Percentiles rank a stretch among this genome's conserved stretches.
These are phyloP conservation scores for Tauraco erythrolophus DNA, from an alignment of 2,113 vertebrate genomes.

Conservation along the genomic window DNA sequence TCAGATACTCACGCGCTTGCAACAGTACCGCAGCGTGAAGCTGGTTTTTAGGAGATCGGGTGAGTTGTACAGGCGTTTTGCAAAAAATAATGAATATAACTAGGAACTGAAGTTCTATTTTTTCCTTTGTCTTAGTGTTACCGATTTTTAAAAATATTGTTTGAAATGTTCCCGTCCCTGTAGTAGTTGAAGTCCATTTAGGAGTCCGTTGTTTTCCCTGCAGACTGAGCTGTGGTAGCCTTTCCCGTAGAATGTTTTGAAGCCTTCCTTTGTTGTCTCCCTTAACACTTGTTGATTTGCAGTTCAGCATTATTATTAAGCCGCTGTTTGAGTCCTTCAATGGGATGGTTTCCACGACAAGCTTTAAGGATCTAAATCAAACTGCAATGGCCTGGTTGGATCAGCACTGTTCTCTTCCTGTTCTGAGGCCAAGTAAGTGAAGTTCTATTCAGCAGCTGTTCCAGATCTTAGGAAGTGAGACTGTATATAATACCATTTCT, in stretches of 20 bases:
- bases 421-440: slow-evolving; percentile 93
- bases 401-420: slow-evolving; percentile 88
- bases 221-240: neutral
- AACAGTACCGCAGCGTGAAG: neutral
- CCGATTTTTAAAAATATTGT: neutral
- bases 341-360: slow-evolving; percentile 88
- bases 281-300: slow-evolving; percentile 72
- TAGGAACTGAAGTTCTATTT: neutral
- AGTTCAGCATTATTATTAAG: slow-evolving; percentile 97
- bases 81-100: neutral
- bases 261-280: neutral
- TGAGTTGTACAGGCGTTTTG: neutral
- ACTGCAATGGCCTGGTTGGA: slow-evolving; percentile 91
- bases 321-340: slow-evolving; percentile 96
- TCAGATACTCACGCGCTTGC: neutral
- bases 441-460: neutral
- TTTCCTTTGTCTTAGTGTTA: neutral
- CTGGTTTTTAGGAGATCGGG: neutral
- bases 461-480: neutral
- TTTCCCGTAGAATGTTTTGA: neutral
- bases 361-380: slow-evolving; percentile 86
- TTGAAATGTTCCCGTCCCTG: neutral
- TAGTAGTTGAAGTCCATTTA: neutral
- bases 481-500: neutral
- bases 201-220: neutral